Evolutionary conservation across 2,113 vertebrate species (phyloP).

Genomic region (Orycteropus afer): DNA sequence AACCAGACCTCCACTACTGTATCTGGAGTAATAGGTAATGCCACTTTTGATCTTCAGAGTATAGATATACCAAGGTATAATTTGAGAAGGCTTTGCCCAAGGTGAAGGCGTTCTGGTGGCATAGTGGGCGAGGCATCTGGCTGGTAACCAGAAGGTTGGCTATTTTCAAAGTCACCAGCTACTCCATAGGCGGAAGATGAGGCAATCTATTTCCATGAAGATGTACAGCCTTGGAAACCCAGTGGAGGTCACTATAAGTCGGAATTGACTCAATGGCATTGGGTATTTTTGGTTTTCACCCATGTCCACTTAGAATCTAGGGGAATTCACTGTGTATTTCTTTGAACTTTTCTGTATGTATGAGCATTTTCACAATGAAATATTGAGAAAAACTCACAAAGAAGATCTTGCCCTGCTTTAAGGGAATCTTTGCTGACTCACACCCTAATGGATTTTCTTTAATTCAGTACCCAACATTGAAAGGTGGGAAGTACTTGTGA

Average conservation of each 20-base stretch:
- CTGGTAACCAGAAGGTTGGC: no score
- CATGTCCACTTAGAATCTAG: not conserved
- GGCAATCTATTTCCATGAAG: no score
- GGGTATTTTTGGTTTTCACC: no score
- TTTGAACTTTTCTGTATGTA: not conserved
- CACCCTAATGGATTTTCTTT: not conserved
- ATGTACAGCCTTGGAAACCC: no score
- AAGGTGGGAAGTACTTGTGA: not conserved
- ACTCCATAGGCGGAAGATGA: no score
- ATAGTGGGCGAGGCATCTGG: no score
- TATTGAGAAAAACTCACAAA: not conserved
- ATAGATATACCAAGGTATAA: not conserved
- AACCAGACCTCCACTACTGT: not conserved
- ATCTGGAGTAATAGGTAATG: constrained; percentile 2
- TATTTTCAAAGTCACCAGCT: no score
- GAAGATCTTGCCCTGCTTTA: not conserved
- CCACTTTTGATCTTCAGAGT: not conserved
- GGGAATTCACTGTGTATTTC: not conserved
- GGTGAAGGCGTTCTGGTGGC: no score
- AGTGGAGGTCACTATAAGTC: no score
- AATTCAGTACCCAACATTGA: not conserved
- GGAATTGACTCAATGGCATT: no score
- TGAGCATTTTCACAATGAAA: constrained; percentile 35
- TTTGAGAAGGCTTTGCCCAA: not conserved
- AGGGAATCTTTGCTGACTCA: not conserved